These are phyloP conservation scores for Pseudopodoces humilis DNA, from an alignment of 2,113 vertebrate genomes.

Conservation along the genomic window DNA sequence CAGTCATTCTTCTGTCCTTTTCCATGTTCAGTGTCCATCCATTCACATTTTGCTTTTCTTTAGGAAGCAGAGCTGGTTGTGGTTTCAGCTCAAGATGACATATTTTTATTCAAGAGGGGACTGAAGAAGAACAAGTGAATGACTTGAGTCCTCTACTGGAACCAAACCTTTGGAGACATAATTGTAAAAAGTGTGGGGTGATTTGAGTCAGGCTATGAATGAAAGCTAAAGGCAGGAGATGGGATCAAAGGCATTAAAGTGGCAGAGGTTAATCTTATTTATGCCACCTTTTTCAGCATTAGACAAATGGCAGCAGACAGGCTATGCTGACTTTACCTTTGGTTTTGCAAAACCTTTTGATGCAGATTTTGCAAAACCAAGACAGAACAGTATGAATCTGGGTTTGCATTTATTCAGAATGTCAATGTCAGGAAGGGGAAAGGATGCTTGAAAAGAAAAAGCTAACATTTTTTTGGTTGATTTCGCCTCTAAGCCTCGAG, in stretches of 20 bases:
- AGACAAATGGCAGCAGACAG: not conserved
- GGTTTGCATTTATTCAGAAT: not conserved
- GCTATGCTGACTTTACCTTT: not conserved
- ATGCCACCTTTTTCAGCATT: not conserved
- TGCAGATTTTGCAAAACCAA: not conserved
- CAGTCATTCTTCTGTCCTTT: not conserved
- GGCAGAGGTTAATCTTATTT: not conserved
- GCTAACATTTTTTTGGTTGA: not conserved
- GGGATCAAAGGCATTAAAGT: not conserved
- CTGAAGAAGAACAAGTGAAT: not conserved
- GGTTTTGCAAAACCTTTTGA: not conserved
- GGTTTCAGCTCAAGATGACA: not conserved
- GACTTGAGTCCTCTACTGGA: not conserved
- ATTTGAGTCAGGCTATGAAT: not conserved
- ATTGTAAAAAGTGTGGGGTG: not conserved
- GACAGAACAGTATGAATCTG: not conserved
- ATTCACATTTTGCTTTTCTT: not conserved
- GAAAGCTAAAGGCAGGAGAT: not conserved
- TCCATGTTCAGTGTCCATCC: rapidly evolving
- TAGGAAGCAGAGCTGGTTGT: not conserved
- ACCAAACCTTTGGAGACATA: not conserved
- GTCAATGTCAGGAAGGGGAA: not conserved
- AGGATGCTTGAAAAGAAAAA: not conserved
- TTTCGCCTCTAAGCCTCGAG: not conserved
- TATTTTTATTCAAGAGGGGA: not conserved